Evolutionary conservation across 2,113 vertebrate species (phyloP).

Genomic region (Elaphurus davidianus): DNA sequence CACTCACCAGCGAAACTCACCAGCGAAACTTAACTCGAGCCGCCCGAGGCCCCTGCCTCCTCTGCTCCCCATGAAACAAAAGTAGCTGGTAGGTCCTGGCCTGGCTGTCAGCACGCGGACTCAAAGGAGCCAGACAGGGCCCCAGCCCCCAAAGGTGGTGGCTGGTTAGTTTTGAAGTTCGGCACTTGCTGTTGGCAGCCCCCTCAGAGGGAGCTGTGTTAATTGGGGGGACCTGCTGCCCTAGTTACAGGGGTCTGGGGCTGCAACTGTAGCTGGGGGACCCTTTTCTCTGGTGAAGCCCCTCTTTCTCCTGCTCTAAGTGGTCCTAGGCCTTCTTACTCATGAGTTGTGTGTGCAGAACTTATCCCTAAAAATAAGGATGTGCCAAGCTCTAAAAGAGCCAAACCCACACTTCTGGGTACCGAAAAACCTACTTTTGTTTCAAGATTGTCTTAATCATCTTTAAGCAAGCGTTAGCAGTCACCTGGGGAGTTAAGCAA

Average conservation of each 20-base stretch:
- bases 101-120: not conserved
- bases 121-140: not conserved
- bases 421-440: not conserved
- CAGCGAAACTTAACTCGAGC: conserved; percentile 61
- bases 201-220: not conserved
- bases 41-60: not conserved
- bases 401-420: not conserved
- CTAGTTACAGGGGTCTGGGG: not conserved
- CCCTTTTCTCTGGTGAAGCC: not conserved
- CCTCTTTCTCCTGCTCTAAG: not conserved
- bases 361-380: not conserved
- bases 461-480: not conserved
- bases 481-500: not conserved
- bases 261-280: not conserved
- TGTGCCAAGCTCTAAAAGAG: not conserved
- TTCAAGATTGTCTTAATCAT: not conserved
- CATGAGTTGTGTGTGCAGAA: not conserved
- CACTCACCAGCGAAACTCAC: conserved; percentile 61
- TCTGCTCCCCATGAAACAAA: not conserved
- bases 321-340: not conserved
- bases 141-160: not conserved
- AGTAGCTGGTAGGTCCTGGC: not conserved
- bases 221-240: not conserved
- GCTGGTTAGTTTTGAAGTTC: not conserved
- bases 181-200: not conserved